Percentiles rank a stretch among this genome's conserved stretches.
phyloP scores from a whole-genome alignment of 2,888 invertebrate species.

The Mystacides longicornis region DNA sequence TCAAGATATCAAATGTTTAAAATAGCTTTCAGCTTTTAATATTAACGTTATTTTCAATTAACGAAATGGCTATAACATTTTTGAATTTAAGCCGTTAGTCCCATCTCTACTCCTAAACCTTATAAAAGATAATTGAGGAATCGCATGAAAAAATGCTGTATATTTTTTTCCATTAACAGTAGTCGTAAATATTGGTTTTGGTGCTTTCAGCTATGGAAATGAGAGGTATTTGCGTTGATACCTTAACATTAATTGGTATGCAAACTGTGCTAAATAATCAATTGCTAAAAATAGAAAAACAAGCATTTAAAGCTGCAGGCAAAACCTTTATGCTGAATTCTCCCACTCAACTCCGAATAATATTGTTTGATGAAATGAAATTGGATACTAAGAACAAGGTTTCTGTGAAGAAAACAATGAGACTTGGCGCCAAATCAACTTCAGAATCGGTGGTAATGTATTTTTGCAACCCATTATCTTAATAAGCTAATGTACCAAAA shows the following conservation, averaged over 20 bases:
- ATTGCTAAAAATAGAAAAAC: slow-evolving; percentile 35
- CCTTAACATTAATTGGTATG: slow-evolving; percentile 35
- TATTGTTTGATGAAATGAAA: slow-evolving; percentile 43
- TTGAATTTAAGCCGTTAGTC: too few species aligned
- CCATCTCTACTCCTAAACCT: too few species aligned
- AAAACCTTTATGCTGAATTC: slow-evolving; percentile 41
- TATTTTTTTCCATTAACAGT: too few species aligned
- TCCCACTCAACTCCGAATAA: slow-evolving; percentile 36
- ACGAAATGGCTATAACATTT: too few species aligned
- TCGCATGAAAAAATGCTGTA: too few species aligned
- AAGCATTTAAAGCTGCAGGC: slow-evolving; percentile 39
- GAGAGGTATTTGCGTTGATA: slow-evolving; percentile 36
- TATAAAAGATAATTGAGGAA: too few species aligned
- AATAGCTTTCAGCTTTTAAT: too few species aligned
- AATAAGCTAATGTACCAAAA: too few species aligned
- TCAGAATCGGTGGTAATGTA: slow-evolving; percentile 39
- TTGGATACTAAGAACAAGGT: slow-evolving; percentile 35
- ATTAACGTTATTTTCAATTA: too few species aligned
- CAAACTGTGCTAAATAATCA: slow-evolving; percentile 32
- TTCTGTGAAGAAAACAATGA: slow-evolving; percentile 36
- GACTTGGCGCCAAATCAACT: slow-evolving; percentile 41
- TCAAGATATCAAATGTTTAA: too few species aligned
- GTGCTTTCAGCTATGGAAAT: slow-evolving; percentile 47
- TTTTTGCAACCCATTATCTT: too few species aligned
- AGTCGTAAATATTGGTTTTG: too few species aligned